A percentile compares a stretch with the other conserved stretches of the same genome.
phyloP scores from a whole-genome alignment of 2,888 invertebrate species.

The Coenonympha glycerion region DNA sequence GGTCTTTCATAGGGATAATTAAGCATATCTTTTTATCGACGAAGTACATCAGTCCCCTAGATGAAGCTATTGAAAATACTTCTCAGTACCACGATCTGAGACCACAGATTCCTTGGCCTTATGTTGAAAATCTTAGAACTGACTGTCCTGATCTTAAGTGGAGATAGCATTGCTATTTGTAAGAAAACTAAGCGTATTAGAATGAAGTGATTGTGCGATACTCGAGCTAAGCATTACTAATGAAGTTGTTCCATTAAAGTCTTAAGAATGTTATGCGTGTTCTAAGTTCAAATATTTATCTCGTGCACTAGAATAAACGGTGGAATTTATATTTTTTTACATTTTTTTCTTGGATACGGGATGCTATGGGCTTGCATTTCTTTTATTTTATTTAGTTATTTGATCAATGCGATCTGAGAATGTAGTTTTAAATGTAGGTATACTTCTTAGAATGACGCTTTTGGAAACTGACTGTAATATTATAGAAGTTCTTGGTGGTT shows the following conservation, averaged over 20 bases:
- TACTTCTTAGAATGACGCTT: neutral
- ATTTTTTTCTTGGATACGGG: neutral
- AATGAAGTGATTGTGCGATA: constrained; percentile 5
- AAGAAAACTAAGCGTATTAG: constrained; percentile 2
- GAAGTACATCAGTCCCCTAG: neutral
- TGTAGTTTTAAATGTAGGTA: neutral
- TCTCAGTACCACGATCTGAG: neutral
- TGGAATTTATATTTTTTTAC: neutral
- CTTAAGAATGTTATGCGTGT: constrained; percentile 3
- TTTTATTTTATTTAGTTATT: neutral
- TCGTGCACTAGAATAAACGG: neutral
- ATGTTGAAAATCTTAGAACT: neutral
- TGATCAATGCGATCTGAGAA: neutral
- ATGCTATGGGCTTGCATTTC: neutral
- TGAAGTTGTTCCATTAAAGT: constrained; percentile 10
- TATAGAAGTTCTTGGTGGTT: neutral
- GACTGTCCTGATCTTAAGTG: neutral
- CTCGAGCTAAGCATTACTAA: neutral
- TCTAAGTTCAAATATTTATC: neutral
- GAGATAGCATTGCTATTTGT: neutral
- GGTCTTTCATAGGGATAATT: constrained; percentile 6
- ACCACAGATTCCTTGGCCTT: constrained; percentile 7
- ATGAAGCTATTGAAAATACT: constrained; percentile 13
- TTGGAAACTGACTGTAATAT: neutral
- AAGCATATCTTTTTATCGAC: constrained; percentile 1